A percentile compares a stretch with the other conserved stretches of the same genome.
Evolutionary conservation across 64 coral and sea anemone species (phyloP).

Genomic region (Stichodactyla helianthus): DNA sequence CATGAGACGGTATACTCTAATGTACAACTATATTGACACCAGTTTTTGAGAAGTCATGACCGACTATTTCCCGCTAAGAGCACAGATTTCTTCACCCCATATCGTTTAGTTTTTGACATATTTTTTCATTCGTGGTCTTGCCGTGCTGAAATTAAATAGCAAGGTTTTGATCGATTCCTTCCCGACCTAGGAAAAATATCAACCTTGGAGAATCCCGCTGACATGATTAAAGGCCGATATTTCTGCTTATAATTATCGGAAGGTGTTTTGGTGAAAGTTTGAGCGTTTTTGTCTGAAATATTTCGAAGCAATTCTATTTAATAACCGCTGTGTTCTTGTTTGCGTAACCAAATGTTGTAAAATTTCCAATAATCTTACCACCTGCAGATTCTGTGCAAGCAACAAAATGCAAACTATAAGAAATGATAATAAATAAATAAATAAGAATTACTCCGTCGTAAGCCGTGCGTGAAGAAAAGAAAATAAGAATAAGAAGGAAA

Average conservation of each 20-base stretch:
- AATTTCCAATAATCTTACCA: slow-evolving; percentile 5
- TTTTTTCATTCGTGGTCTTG: not conserved
- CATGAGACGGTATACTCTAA: not conserved
- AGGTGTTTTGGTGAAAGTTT: too few relatives aligned
- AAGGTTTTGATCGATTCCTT: not conserved
- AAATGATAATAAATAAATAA: too few relatives aligned
- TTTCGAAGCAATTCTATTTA: too few relatives aligned
- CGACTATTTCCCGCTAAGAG: not conserved
- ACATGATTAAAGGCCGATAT: too few relatives aligned
- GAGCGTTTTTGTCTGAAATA: too few relatives aligned
- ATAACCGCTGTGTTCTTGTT: not conserved
- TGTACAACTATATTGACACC: not conserved
- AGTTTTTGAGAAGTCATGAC: not conserved
- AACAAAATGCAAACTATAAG: not conserved
- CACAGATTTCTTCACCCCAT: not conserved
- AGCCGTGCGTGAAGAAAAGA: too few relatives aligned
- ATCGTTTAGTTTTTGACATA: not conserved
- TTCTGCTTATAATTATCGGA: too few relatives aligned
- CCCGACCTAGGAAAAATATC: not conserved
- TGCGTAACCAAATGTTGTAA: not conserved
- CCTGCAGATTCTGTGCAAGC: not conserved
- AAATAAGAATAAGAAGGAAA: too few relatives aligned
- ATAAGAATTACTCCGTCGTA: too few relatives aligned
- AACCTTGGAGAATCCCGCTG: too few relatives aligned
- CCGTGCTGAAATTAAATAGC: not conserved